phyloP scores from a whole-genome alignment of 2,113 vertebrate genomes.

The Atherinomorus stipes region DNA sequence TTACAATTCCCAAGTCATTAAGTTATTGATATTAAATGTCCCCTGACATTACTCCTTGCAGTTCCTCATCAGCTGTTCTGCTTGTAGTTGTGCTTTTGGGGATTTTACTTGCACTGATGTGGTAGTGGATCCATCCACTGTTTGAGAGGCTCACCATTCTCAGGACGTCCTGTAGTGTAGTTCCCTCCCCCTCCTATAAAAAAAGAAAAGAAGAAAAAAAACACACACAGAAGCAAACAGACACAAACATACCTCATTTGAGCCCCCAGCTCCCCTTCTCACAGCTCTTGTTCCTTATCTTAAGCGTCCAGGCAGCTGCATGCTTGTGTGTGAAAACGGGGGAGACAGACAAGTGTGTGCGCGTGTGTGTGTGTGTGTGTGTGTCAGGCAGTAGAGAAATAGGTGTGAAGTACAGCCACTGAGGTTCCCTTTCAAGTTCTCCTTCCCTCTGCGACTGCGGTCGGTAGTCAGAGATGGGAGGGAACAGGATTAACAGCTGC shows the following conservation, averaged over 20 bases:
- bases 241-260: slow-evolving; percentile 57
- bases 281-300: slow-evolving; percentile 78
- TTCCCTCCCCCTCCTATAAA: slow-evolving; percentile 24
- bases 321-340: slow-evolving; percentile 64
- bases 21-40: slow-evolving; percentile 44
- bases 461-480: slow-evolving; percentile 44
- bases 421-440: slow-evolving; percentile 72
- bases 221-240: slow-evolving; percentile 50
- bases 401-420: slow-evolving; percentile 77
- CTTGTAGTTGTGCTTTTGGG: background rate
- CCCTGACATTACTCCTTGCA: background rate
- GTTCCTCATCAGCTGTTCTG: slow-evolving; percentile 24
- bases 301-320: slow-evolving; percentile 77
- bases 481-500: slow-evolving; percentile 61
- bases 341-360: slow-evolving; percentile 43
- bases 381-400: slow-evolving; percentile 62
- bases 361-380: slow-evolving; percentile 43
- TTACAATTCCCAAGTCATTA: slow-evolving; percentile 9
- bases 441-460: slow-evolving; percentile 27
- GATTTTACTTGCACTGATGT: slow-evolving; percentile 17
- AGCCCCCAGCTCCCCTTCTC: slow-evolving; percentile 22
- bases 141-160: slow-evolving; percentile 64
- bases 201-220: slow-evolving; percentile 17
- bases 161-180: slow-evolving; percentile 72
- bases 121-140: slow-evolving; percentile 26